Percentiles rank a stretch among this genome's conserved stretches.
phyloP scores from a whole-genome alignment of 2,797 vertebrate species.

The Artibeus jamaicensis region DNA sequence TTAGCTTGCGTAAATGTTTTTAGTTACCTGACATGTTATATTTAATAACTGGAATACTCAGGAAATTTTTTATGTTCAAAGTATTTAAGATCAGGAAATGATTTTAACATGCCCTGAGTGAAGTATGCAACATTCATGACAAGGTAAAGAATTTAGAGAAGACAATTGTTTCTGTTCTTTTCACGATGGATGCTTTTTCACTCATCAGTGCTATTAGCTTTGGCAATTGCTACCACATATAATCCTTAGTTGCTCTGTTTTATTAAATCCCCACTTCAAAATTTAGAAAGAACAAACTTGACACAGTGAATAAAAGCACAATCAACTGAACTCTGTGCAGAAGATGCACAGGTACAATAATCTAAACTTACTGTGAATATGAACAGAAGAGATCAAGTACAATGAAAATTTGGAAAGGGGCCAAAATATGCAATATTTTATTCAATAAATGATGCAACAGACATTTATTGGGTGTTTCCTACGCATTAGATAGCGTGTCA shows the following conservation, averaged over 20 bases:
- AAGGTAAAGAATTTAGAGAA: slow-evolving; percentile 10
- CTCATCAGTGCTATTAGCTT: neutral
- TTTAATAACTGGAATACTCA: neutral
- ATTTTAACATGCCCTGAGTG: neutral
- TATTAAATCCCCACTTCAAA: neutral
- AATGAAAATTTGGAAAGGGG: neutral
- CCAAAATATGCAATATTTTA: neutral
- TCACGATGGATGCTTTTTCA: neutral
- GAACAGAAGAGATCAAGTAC: neutral
- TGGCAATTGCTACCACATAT: neutral
- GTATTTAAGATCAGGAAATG: slow-evolving; percentile 10
- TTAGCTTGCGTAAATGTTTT: neutral
- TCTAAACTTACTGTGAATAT: neutral
- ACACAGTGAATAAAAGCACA: neutral
- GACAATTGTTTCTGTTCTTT: neutral
- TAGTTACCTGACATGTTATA: neutral
- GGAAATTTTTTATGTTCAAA: neutral
- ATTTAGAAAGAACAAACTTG: neutral
- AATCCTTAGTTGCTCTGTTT: neutral
- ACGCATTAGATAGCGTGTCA: neutral
- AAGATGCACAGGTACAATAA: neutral
- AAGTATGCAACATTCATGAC: neutral
- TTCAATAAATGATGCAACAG: neutral
- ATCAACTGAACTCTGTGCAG: neutral
- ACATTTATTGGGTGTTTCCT: neutral